Evolutionary conservation across 2,113 vertebrate genomes (phyloP).

Genomic region (Leiothrix lutea): DNA sequence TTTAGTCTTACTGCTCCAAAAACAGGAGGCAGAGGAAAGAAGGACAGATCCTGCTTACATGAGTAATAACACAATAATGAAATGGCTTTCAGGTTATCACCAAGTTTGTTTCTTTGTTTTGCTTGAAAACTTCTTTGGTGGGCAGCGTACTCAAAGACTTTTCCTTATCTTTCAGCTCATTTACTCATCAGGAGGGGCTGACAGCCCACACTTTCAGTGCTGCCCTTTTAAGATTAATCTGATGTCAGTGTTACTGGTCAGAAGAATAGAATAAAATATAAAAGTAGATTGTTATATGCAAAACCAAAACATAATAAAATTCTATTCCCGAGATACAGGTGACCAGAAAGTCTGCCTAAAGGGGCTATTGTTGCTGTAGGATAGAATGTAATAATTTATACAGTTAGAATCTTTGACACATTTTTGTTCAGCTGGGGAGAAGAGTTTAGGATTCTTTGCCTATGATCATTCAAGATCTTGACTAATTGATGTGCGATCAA

Average conservation of each 20-base stretch:
- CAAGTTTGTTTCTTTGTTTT: neutral
- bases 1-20: neutral
- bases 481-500: conserved; percentile 79
- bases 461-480: conserved; percentile 72
- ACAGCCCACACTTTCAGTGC: neutral
- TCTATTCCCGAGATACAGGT: neutral
- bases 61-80: neutral
- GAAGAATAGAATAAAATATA: conserved; percentile 3
- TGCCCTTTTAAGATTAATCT: neutral
- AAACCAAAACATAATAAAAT: conserved; percentile 12
- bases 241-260: neutral
- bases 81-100: neutral
- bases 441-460: conserved; percentile 61
- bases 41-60: neutral
- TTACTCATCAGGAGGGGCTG: neutral
- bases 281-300: neutral
- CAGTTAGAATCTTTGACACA: conserved; percentile 32
- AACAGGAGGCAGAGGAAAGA: neutral
- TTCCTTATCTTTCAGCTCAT: neutral
- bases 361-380: conserved; percentile 53
- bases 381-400: conserved; percentile 62
- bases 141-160: neutral
- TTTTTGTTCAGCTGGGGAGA: conserved; percentile 55
- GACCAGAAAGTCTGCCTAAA: neutral
- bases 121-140: neutral